Conservation (phyloP, 1,140 invertebrate genomes). For the Sitobion miscanthi region DNA sequence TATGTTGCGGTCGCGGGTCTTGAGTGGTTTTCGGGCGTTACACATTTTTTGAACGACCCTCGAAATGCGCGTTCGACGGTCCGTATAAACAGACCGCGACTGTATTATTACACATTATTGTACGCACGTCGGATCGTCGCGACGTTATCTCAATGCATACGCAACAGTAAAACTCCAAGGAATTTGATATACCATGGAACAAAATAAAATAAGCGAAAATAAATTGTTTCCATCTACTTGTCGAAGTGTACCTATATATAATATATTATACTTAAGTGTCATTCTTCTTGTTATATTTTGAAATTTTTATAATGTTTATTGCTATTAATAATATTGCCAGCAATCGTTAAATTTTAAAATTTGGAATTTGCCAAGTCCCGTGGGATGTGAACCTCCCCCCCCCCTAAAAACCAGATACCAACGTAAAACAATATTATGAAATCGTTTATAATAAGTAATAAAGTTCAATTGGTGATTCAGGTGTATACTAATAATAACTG, state of each 20-base stretch:
- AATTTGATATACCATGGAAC: background rate
- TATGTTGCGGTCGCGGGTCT: background rate
- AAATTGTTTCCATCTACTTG: background rate
- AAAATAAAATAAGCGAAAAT: background rate
- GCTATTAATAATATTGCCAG: background rate
- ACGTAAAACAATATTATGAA: too few species aligned
- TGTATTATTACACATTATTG: background rate
- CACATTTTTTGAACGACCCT: constrained; percentile 18
- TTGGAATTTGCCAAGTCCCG: background rate
- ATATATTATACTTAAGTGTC: background rate
- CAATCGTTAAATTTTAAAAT: too few species aligned
- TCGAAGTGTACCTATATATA: background rate
- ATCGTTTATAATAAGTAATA: background rate
- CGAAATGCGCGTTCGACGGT: background rate
- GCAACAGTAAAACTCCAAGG: background rate
- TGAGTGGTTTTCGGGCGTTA: constrained; percentile 44
- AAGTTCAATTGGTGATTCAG: too few species aligned
- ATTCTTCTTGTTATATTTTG: background rate
- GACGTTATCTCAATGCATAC: background rate
- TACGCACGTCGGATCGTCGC: background rate
- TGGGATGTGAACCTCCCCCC: background rate
- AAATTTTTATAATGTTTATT: background rate
- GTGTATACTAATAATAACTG: too few species aligned
- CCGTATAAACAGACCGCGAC: background rate
- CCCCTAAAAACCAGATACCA: background rate